phyloP scores from a whole-genome alignment of 2,888 invertebrate species.

The Amphipoea lucens region DNA sequence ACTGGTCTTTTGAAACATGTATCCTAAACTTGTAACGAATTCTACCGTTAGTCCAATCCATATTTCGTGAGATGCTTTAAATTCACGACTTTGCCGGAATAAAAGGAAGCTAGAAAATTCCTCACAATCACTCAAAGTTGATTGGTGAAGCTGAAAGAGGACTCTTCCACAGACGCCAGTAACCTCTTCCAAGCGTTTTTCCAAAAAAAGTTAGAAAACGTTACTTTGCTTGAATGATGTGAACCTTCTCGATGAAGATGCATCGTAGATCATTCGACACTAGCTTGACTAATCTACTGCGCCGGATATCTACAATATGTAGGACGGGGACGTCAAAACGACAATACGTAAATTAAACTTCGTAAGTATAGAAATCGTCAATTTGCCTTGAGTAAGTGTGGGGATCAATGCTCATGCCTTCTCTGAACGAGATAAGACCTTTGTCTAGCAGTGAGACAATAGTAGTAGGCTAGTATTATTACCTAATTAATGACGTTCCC shows the following conservation, averaged over 20 bases:
- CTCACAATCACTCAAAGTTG: too few relatives aligned
- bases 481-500: too few relatives aligned
- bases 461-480: neutral
- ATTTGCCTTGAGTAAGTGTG: neutral
- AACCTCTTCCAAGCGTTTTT: neutral
- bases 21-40: too few relatives aligned
- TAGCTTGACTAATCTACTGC: slow-evolving; percentile 1
- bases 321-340: neutral
- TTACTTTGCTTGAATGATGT: neutral
- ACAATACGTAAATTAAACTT: neutral
- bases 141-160: neutral
- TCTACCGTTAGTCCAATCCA: neutral
- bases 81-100: neutral
- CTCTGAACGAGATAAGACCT: neutral
- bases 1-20: neutral
- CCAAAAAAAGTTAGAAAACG: neutral
- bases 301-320: neutral
- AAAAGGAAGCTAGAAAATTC: neutral
- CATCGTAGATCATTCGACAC: neutral
- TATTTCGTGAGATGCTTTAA: slow-evolving; percentile 2
- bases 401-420: neutral
- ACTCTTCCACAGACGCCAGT: neutral
- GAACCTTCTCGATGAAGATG: neutral
- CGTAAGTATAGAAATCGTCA: neutral
- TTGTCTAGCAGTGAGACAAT: neutral